phyloP scores from a whole-genome alignment of 2,113 vertebrate species.

The Hemiscyllium ocellatum region DNA sequence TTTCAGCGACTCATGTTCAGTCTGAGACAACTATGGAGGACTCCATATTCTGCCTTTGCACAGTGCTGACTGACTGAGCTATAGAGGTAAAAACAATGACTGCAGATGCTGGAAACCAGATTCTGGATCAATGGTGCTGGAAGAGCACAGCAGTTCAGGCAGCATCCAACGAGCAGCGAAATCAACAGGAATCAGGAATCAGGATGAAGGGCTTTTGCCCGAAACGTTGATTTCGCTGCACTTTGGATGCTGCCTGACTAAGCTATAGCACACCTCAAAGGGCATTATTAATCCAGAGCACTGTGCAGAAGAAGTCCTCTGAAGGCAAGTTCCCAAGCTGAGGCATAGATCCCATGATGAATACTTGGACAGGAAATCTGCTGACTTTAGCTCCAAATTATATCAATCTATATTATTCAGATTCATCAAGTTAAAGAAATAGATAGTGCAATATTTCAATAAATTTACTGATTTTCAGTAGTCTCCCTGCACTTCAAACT shows the following conservation, averaged over 20 bases:
- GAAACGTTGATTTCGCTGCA: too few relatives aligned
- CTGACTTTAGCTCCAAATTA: not conserved
- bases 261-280: not conserved
- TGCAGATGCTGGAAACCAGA: too few relatives aligned
- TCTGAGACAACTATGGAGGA: not conserved
- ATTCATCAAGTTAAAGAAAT: not conserved
- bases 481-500: not conserved
- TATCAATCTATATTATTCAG: not conserved
- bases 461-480: not conserved
- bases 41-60: not conserved
- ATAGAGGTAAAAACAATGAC: too few relatives aligned
- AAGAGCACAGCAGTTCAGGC: too few relatives aligned
- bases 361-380: not conserved
- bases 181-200: too few relatives aligned
- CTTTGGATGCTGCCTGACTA: not conserved
- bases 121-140: too few relatives aligned
- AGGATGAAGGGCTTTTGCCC: too few relatives aligned
- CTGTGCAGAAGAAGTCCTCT: too few relatives aligned
- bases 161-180: too few relatives aligned
- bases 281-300: not conserved
- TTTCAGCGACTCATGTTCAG: not conserved
- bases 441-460: not conserved
- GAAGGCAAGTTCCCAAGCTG: not conserved
- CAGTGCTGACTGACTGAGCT: not conserved
- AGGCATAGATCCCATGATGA: not conserved